Evolutionary conservation across 37 sponge, comb jelly and placozoan genomes (phyloP), one percentile per base, ranked within the genome.

Genomic region (Tethya wilhelma): DNA sequence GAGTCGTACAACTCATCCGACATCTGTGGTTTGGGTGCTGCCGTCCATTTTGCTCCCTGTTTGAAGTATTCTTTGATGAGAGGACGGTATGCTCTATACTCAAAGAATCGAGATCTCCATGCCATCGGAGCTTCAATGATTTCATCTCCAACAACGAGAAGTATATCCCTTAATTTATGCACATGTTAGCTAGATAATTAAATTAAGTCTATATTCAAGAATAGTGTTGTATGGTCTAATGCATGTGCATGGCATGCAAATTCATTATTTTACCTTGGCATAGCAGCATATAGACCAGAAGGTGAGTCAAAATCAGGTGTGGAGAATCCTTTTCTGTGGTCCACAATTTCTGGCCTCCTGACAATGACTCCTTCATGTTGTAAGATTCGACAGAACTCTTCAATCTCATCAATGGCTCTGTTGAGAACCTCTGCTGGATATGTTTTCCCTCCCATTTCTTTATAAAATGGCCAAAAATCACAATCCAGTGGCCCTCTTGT

Each of bases 61-160:
- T 65, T 14, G 60, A 75, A 75, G 41, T 89, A 93, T 30, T 93
- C 86, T 70, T 88, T 89, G 38, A 89, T 31, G 29, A 93, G 84
- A 6, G 81, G 53, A 0, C 93, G 80, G 64, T 93, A 93, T 28
- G 86, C 79, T 28, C 79, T 46, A 66, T 89, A 89, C 74, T 93
- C 93, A 69, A 93, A 89, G 85, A 80, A 93, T 12, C 93, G 76
- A 9, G 80, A 82, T 12, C 89, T 44, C 93, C 93, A 93, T 12
- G 89, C 89, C 93, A 93, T 93, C 22, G 93, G 93, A 26, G 93
- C 86, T 63, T 93, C 93, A 26, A 93, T 93, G n/a, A 93, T 84
- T 46, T 93, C 86, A 26, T 93, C 62, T 37, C 93, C 93, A 33
- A 93, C 58, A 26, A 88, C 82, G 69, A 88, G 30, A 40, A 88